A percentile compares a stretch with the other conserved stretches of the same genome.
Conservation (phyloP, 2,888 invertebrate genomes). For the Megalurothrips usitatus region DNA sequence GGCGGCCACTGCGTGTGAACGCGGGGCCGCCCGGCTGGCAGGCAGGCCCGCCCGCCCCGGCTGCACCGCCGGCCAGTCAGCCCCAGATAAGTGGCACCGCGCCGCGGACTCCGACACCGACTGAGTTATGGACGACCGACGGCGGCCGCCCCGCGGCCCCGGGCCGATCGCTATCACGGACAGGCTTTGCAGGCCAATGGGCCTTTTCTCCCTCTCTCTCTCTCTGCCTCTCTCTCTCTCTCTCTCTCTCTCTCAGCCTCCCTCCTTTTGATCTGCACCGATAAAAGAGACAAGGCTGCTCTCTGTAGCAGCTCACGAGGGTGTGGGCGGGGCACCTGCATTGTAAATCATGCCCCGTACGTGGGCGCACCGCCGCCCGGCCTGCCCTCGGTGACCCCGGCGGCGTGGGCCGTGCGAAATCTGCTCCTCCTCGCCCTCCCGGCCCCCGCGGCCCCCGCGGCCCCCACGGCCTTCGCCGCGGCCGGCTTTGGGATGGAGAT, state of each 20-base stretch:
- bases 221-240: no score
- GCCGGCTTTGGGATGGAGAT: no score
- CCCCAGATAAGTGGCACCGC: not conserved
- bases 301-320: not conserved
- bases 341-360: constrained; percentile 1
- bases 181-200: no score
- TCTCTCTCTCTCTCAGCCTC: not conserved
- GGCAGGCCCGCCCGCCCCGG: not conserved
- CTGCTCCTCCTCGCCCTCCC: not conserved
- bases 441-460: no score
- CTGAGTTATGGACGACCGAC: not conserved
- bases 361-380: not conserved
- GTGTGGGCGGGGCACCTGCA: not conserved
- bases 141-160: not conserved
- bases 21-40: no score
- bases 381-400: not conserved
- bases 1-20: no score
- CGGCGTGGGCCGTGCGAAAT: not conserved
- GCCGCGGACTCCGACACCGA: not conserved
- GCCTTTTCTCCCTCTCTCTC: no score
- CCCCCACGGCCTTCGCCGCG: no score
- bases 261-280: not conserved
- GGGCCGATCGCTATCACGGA: no score
- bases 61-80: not conserved
- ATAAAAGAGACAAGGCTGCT: not conserved